phyloP scores from a whole-genome alignment of 1,140 invertebrate species.

The Calephelis virginiensis region DNA sequence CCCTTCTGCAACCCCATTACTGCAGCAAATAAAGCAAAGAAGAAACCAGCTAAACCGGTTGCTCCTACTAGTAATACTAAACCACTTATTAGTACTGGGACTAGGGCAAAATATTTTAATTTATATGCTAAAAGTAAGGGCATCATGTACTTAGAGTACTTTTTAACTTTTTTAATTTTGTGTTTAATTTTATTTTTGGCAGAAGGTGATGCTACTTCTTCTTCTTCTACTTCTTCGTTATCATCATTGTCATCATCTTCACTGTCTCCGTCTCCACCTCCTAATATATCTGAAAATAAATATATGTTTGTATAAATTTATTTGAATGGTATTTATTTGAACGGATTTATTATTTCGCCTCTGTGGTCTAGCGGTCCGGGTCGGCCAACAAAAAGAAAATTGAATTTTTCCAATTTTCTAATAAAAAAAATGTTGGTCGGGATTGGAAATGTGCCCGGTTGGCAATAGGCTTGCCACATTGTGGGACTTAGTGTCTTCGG shows the following conservation, averaged over 20 bases:
- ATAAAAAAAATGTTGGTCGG: too few relatives aligned
- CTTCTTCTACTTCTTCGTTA: slow-evolving; percentile 47
- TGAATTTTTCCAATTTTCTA: too few relatives aligned
- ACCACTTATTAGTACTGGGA: slow-evolving; percentile 86
- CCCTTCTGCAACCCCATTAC: slow-evolving; percentile 79
- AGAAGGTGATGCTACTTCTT: slow-evolving; percentile 34
- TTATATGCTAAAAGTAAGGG: slow-evolving; percentile 89
- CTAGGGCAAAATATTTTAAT: slow-evolving; percentile 88
- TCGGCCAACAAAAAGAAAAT: too few relatives aligned
- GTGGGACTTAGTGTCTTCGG: too few relatives aligned
- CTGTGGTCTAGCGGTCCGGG: too few relatives aligned
- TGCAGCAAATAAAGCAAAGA: slow-evolving; percentile 88
- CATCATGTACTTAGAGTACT: slow-evolving; percentile 84
- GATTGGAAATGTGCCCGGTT: too few relatives aligned
- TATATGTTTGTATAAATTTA: too few relatives aligned
- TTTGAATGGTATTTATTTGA: too few relatives aligned
- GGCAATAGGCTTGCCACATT: too few relatives aligned
- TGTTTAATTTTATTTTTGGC: slow-evolving; percentile 35
- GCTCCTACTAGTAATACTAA: slow-evolving; percentile 85
- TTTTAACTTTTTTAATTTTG: slow-evolving; percentile 77
- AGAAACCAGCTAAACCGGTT: slow-evolving; percentile 89
- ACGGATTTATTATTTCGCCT: too few relatives aligned
- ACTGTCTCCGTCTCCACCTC: slow-evolving; percentile 55
- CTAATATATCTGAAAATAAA: slow-evolving; percentile 59
- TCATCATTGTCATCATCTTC: slow-evolving; percentile 51